A percentile compares a stretch with the other conserved stretches of the same genome.
These are phyloP conservation scores for Acleris emargana DNA, from an alignment of 2,888 invertebrate genomes.

Conservation along the genomic window DNA sequence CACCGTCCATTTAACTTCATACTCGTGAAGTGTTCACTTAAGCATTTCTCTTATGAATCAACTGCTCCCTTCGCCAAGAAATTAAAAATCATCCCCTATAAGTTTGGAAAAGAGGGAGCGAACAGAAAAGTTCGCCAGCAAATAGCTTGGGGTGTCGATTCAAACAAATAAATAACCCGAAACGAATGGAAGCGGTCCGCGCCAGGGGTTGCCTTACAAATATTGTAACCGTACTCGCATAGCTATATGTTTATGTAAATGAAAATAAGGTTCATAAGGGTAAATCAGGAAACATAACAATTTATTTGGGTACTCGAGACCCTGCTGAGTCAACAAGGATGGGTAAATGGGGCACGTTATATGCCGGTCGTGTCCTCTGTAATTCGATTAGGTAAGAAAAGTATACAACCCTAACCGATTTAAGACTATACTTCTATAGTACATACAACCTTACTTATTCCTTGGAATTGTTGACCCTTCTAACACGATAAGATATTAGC, in stretches of 20 bases:
- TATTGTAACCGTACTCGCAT: constrained; percentile 18
- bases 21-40: constrained; percentile 7
- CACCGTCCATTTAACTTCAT: constrained; percentile 10
- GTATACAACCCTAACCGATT: constrained; percentile 35
- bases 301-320: constrained; percentile 37
- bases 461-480: neutral
- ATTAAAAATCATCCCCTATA: constrained; percentile 30
- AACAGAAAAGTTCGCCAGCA: constrained; percentile 24
- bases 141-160: constrained; percentile 33
- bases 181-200: constrained; percentile 29
- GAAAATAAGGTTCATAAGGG: constrained; percentile 36
- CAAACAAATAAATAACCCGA: constrained; percentile 35
- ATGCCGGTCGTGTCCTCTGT: constrained; percentile 34
- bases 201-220: constrained; percentile 26
- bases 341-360: constrained; percentile 36
- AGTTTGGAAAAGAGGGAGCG: constrained; percentile 14
- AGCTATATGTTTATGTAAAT: constrained; percentile 32
- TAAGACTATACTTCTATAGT: constrained; percentile 28
- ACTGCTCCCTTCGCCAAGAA: constrained; percentile 18
- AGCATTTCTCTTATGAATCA: constrained; percentile 21
- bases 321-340: constrained; percentile 36
- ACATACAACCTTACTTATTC: constrained; percentile 8
- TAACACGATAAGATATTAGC: neutral
- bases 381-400: constrained; percentile 38
- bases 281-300: constrained; percentile 37